These are phyloP conservation scores for Hippocampus comes DNA, from an alignment of 2,113 vertebrate genomes.

Conservation along the genomic window DNA sequence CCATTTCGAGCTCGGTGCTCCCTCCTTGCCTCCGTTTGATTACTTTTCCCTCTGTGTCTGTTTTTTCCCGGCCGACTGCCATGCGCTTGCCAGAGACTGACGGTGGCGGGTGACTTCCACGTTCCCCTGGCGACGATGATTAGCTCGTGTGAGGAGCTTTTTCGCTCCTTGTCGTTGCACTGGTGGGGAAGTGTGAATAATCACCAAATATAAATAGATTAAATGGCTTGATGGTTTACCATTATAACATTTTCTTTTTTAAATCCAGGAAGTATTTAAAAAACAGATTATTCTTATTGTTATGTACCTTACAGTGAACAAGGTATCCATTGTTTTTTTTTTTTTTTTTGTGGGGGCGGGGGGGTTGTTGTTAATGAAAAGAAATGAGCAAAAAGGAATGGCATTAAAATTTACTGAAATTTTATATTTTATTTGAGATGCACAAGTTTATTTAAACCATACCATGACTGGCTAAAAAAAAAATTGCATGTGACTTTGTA, in stretches of 20 bases:
- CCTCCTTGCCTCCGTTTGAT: slow-evolving; percentile 54
- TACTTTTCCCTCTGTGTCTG: slow-evolving; percentile 48
- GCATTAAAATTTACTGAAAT: neutral
- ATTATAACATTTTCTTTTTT: neutral
- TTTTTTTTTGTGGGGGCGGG: no score
- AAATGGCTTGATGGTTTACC: neutral
- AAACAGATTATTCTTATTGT: no score
- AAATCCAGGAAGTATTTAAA: neutral
- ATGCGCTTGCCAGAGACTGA: slow-evolving; percentile 66
- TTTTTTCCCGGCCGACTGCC: slow-evolving; percentile 17
- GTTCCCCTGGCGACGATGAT: neutral
- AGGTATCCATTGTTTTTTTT: no score
- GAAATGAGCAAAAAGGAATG: no score
- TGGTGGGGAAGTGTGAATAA: neutral
- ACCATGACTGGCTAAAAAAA: neutral
- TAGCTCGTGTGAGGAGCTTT: neutral
- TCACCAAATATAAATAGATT: neutral
- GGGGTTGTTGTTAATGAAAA: no score
- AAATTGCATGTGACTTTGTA: no score
- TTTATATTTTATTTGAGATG: neutral
- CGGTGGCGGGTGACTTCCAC: slow-evolving; percentile 71
- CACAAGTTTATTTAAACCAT: neutral
- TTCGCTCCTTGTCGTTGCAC: neutral
- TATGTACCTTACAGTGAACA: no score
- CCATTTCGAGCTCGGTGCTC: slow-evolving; percentile 51